A percentile compares a stretch with the other conserved stretches of the same genome.
phyloP scores from a whole-genome alignment of 2,888 invertebrate genomes.

The Cataglyphis albicans region DNA sequence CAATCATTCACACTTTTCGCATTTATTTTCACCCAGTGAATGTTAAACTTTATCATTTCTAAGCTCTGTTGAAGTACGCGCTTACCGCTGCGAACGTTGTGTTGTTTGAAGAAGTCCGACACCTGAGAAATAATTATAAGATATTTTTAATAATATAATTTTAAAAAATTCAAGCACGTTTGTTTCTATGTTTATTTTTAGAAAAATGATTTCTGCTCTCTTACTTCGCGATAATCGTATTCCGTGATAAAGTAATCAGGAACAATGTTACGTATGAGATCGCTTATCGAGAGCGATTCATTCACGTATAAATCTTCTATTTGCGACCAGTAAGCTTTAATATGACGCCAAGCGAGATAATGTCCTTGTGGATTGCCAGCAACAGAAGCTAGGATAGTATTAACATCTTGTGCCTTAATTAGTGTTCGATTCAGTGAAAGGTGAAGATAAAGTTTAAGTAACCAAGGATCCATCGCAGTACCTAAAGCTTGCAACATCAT shows the following conservation, averaged over 20 bases:
- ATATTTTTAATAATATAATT: not conserved
- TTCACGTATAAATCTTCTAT: conserved; percentile 89
- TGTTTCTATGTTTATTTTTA: not conserved
- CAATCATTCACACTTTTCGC: conserved; percentile 87
- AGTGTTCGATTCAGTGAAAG: conserved; percentile 90
- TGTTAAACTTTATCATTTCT: conserved; percentile 93
- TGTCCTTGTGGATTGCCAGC: conserved; percentile 91
- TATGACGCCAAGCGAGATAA: conserved; percentile 91
- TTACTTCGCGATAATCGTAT: conserved; percentile 91
- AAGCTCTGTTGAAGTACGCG: conserved; percentile 91
- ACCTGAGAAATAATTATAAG: conserved; percentile 86
- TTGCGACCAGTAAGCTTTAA: conserved; percentile 90
- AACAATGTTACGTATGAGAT: conserved; percentile 89
- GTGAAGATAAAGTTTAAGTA: conserved; percentile 92
- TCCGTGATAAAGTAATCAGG: conserved; percentile 90
- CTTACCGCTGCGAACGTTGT: conserved; percentile 88
- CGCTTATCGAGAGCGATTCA: conserved; percentile 89
- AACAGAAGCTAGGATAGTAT: conserved; percentile 90
- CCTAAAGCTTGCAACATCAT: conserved; percentile 91
- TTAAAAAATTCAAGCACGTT: not conserved
- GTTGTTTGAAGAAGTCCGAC: conserved; percentile 87
- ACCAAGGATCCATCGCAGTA: conserved; percentile 92
- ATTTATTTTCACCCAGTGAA: conserved; percentile 91
- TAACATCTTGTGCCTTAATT: conserved; percentile 91
- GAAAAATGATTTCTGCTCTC: not conserved